Base-by-base conservation (phyloP, 1,140 invertebrate genomes). In the Lucilia sericata region DNA sequence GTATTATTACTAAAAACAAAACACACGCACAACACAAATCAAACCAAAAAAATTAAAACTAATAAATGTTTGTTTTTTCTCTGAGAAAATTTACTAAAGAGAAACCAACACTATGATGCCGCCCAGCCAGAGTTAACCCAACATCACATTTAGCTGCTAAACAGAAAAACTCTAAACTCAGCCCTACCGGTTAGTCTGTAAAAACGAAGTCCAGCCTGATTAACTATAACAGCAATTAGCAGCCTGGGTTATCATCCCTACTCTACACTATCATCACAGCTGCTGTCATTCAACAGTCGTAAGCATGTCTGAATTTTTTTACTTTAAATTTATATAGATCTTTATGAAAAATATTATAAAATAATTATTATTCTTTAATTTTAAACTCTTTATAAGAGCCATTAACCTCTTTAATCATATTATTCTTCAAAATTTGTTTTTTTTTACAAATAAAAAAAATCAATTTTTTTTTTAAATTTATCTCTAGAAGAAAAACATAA, bases 31-130 rank as follows among this genome's bases (percentile, higher is more conserved):
- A 75, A 30, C 74, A 78, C 13, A 76, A 76, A n/a, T 30, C 25
- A 30, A n/a, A 76, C n/a, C n/a, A n/a, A 5, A 21, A 19, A 49
- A 80, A 19, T 30, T 30, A 80, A 51, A 80, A 80, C 76, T 49
- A 80, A 80, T 51, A 21, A 80, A 21, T 60, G 55, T 80, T 80
- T 80, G 76, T 80, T 80, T 80, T 80, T 80, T 80, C 76, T 80
- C 76, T 80, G 76, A 80, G 76, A 70, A 70, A 30, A 70, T 21
- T 70, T 70, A 21, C 21, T 70, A 70, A 70, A 21, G 51, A 55
- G 17, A 21, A 25, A 21, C 3, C 19, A 70, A 70, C 21, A 10
- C 65, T 25, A n/a, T 5, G n/a, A 19, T 21, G 65, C 65, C 65
- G 19, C 4, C 65, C 8, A 70, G 4, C n/a, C 7, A 19, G n/a